Percentiles rank a stretch among this genome's conserved stretches.
Evolutionary conservation across 2,113 vertebrate genomes (phyloP).

Genomic region (Himantopus leucocephalus): DNA sequence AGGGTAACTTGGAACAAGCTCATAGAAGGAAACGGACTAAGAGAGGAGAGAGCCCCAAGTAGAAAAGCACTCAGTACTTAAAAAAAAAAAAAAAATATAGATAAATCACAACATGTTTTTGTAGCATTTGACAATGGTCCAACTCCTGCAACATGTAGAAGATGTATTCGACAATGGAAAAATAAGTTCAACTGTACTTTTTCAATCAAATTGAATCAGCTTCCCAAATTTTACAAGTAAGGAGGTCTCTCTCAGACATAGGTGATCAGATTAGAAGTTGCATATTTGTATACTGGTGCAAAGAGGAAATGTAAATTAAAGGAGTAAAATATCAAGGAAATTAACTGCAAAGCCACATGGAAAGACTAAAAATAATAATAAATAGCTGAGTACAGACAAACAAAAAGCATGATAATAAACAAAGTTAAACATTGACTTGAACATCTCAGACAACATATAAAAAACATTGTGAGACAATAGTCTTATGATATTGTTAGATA

Average conservation of each 20-base stretch:
- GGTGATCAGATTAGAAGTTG: neutral
- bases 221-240: neutral
- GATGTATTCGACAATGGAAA: neutral
- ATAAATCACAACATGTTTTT: neutral
- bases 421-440: neutral
- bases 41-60: neutral
- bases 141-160: neutral
- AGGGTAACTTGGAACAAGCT: neutral
- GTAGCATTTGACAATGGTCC: neutral
- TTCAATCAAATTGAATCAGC: neutral
- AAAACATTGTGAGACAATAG: neutral
- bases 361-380: neutral
- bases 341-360: neutral
- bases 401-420: neutral
- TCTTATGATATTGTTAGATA: neutral
- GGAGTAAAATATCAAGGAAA: neutral
- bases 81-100: neutral
- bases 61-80: neutral
- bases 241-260: neutral
- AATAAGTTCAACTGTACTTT: neutral
- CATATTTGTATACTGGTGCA: neutral
- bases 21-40: neutral
- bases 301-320: neutral
- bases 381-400: neutral
- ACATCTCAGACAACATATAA: neutral